Evolutionary conservation across 2,797 vertebrate genomes (phyloP).

Genomic region (Arnoldichthys spilopterus): DNA sequence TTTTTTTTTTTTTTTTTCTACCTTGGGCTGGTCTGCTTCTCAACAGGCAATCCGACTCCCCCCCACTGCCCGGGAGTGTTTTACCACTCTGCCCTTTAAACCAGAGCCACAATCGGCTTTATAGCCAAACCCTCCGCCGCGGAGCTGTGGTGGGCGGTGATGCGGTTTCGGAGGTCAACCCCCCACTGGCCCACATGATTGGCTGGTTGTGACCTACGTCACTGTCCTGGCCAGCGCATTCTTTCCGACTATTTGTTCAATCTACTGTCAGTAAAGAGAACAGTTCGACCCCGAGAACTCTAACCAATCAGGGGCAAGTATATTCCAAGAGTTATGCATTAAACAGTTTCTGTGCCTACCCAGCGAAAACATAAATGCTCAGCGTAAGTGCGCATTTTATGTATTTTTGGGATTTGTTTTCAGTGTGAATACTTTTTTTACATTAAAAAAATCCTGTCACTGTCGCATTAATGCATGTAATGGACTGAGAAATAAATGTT

Average conservation of each 20-base stretch:
- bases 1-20: conserved; percentile 47
- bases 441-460: background rate
- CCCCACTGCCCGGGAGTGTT: conserved; percentile 78
- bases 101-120: conserved; percentile 72
- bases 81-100: conserved; percentile 85
- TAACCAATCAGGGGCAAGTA: conserved; percentile 38
- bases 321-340: conserved; percentile 50
- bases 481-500: background rate
- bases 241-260: conserved; percentile 61
- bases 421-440: too few relatives aligned
- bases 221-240: background rate
- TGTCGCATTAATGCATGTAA: background rate
- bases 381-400: background rate
- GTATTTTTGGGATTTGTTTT: background rate
- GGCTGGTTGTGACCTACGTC: conserved; percentile 58
- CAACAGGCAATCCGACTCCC: conserved; percentile 63
- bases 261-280: conserved; percentile 60
- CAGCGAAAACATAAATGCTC: background rate
- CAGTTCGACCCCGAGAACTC: conserved; percentile 46
- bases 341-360: conserved; percentile 30
- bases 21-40: conserved; percentile 44
- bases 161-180: conserved; percentile 76
- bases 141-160: conserved; percentile 76
- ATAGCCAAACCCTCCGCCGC: conserved; percentile 81
- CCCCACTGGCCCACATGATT: conserved; percentile 65